These are phyloP conservation scores for Tragopan temminckii DNA, from an alignment of 2,797 vertebrate genomes.

Conservation along the genomic window DNA sequence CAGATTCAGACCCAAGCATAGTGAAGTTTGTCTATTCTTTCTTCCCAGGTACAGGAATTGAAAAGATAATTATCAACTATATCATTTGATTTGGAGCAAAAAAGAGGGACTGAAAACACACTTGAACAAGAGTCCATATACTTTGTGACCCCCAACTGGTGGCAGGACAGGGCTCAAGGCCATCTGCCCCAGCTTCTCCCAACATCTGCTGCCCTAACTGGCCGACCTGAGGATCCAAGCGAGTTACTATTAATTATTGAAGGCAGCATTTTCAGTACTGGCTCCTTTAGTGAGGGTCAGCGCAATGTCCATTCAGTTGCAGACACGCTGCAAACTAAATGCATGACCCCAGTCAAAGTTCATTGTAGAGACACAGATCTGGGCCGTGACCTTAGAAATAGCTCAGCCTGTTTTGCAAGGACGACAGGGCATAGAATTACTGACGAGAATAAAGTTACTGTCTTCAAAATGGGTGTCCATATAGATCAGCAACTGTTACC, in stretches of 20 bases:
- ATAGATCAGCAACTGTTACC: slow-evolving; percentile 19
- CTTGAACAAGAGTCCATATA: not conserved
- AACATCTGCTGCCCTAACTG: slow-evolving; percentile 77
- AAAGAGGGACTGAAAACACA: not conserved
- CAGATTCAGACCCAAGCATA: not conserved
- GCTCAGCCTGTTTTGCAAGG: slow-evolving; percentile 20
- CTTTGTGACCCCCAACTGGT: not conserved
- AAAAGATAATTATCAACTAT: not conserved
- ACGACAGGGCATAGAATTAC: slow-evolving; percentile 18
- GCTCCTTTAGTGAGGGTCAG: slow-evolving; percentile 24
- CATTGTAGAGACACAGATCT: slow-evolving; percentile 33
- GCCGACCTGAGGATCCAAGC: slow-evolving; percentile 45
- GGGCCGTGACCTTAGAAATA: slow-evolving; percentile 47
- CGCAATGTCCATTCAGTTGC: not conserved
- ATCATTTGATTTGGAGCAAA: not conserved
- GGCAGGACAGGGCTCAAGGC: slow-evolving; percentile 60
- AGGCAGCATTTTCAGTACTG: slow-evolving; percentile 28
- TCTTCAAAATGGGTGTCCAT: not conserved
- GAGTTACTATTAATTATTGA: not conserved
- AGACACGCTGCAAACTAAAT: slow-evolving; percentile 36
- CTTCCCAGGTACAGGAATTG: not conserved
- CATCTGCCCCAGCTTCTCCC: slow-evolving; percentile 67
- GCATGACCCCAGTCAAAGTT: slow-evolving; percentile 74
- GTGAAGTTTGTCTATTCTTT: not conserved
- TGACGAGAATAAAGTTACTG: not conserved